Base-by-base conservation (phyloP, 2,888 invertebrate genomes). In the Papilio gigon region DNA sequence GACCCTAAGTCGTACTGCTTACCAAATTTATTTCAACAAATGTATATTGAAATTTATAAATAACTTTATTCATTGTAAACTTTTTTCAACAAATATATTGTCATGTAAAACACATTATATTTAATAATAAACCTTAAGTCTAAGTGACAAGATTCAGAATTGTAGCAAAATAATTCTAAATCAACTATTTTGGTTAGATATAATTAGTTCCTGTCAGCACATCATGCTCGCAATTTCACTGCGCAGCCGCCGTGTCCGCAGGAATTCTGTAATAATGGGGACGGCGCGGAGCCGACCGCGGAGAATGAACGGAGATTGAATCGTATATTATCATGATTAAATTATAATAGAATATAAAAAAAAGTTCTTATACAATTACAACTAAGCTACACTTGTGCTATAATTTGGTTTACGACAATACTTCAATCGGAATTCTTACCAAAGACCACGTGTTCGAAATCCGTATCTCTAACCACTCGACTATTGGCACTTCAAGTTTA, bases 161-260 rank as follows among this genome's bases (percentile, higher is more conserved):
- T 27, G 17, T 17, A 17, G 1, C 4, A 53, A 4, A 11, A 1
- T 25, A 22, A 3, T n/a, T n/a, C n/a, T 14, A 12, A 25, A 9
- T 53, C 11, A 11, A 44, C 42, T 27, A 27, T 50, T 63, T 63
- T 22, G 35, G 56, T 40, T 27, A 40, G 35, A 33, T 33, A 33
- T 33, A 30, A 58, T 33, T 30, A 33, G 37, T 68, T 58, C 70
- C 67, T 76, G 76, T 74, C 74, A 63, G 77, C 73, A 72, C 65
- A 71, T 75, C 77, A 74, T 77, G 74, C 65, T 66, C 66, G 70
- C 76, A 71, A 81, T 84, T 80, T 83, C 77, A 75, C 70, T 79
- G 81, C 56, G 65, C 78, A 63, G 61, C 61, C 71, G 77, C 80
- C 83, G 79, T 84, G 78, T 75, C 79, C 64, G 40, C 40, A 66